Percentiles rank a stretch among this genome's conserved stretches.
phyloP scores from a whole-genome alignment of 2,888 invertebrate species.

The Drosophila helvetica region DNA sequence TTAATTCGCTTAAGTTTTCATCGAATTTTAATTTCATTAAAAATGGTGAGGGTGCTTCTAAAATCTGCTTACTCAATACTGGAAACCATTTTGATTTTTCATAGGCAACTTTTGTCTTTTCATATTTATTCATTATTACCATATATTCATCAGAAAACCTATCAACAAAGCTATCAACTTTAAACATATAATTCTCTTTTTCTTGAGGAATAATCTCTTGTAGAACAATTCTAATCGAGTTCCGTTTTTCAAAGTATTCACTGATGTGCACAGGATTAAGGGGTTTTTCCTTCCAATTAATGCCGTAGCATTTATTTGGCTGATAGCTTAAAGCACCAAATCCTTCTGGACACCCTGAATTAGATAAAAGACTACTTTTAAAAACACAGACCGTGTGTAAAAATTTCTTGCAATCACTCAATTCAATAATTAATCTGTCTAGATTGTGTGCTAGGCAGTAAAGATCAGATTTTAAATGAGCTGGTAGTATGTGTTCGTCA shows the following conservation, averaged over 20 bases:
- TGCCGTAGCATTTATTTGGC: conserved; percentile 76
- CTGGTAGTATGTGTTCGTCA: conserved; percentile 37
- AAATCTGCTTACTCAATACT: conserved; percentile 54
- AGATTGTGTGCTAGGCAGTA: conserved; percentile 58
- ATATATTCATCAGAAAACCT: conserved; percentile 44
- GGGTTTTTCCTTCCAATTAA: conserved; percentile 47
- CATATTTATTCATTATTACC: conserved; percentile 60
- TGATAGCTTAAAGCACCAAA: conserved; percentile 69
- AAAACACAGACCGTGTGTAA: conserved; percentile 74
- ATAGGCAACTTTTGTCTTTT: conserved; percentile 43
- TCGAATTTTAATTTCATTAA: conserved; percentile 67
- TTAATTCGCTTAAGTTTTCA: conserved; percentile 64
- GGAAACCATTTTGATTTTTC: conserved; percentile 24
- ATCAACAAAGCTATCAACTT: conserved; percentile 46
- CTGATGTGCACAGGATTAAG: conserved; percentile 37
- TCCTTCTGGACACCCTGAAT: conserved; percentile 67
- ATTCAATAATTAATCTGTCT: conserved; percentile 28
- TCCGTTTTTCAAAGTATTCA: conserved; percentile 67
- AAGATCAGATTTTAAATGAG: conserved; percentile 55
- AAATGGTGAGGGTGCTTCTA: conserved; percentile 43
- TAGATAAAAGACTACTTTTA: conserved; percentile 53
- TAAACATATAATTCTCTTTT: conserved; percentile 24
- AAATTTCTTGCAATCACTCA: conserved; percentile 62
- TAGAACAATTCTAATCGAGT: conserved; percentile 53
- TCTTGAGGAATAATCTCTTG: conserved; percentile 41